Percentiles rank a stretch among this genome's conserved stretches.
These are phyloP conservation scores for Endotricha flammealis DNA, from an alignment of 2,888 invertebrate species.

Conservation along the genomic window DNA sequence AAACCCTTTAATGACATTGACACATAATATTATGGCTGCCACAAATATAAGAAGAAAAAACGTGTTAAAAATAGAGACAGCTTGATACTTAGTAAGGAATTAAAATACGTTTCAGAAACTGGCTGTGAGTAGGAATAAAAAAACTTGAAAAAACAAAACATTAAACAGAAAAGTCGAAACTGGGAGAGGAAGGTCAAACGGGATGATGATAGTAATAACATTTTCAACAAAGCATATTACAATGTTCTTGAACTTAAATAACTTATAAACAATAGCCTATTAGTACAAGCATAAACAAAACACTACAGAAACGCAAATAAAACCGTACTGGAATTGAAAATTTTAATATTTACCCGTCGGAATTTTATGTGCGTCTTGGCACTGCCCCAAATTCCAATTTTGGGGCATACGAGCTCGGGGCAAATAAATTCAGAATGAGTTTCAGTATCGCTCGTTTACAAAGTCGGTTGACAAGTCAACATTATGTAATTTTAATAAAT, in stretches of 20 bases:
- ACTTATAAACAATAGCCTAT: background rate
- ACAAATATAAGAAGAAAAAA: too few species aligned
- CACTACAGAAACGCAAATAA: constrained; percentile 1
- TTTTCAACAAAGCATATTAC: too few species aligned
- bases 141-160: too few species aligned
- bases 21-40: too few species aligned
- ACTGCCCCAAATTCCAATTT: constrained; percentile 5
- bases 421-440: constrained; percentile 1
- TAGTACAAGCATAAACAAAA: background rate
- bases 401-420: constrained; percentile 2
- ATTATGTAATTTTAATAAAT: background rate
- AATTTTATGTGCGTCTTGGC: constrained; percentile 6
- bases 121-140: too few species aligned
- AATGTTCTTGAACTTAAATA: background rate
- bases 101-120: too few species aligned
- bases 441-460: background rate
- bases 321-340: constrained; percentile 6
- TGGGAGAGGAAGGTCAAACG: too few species aligned
- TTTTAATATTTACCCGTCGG: constrained; percentile 5
- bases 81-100: too few species aligned
- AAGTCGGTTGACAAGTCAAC: constrained; percentile 3
- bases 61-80: too few species aligned
- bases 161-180: too few species aligned
- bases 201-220: too few species aligned
- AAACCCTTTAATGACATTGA: too few species aligned